These are phyloP conservation scores for Oncorhynchus clarkii DNA, from an alignment of 2,113 vertebrate species.

Conservation along the genomic window DNA sequence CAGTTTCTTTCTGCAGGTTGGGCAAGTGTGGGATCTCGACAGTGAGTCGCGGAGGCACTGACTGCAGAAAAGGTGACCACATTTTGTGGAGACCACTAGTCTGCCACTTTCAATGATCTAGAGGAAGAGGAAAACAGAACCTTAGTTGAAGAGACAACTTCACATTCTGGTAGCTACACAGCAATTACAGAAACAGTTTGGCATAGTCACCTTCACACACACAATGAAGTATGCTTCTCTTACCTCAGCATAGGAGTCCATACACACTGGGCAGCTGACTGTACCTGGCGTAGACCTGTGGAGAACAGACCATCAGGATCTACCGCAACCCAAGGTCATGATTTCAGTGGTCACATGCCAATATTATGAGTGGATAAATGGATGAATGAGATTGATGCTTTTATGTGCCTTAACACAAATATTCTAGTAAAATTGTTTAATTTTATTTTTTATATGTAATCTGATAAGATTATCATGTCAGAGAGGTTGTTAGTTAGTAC, in stretches of 20 bases:
- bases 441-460: neutral
- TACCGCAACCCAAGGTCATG: neutral
- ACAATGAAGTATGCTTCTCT: constrained; percentile 34
- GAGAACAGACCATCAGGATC: constrained; percentile 22
- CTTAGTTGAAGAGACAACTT: neutral
- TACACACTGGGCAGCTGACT: constrained; percentile 88
- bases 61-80: constrained; percentile 95
- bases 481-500: constrained; percentile 26
- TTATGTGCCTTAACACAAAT: too few species aligned
- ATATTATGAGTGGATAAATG: neutral
- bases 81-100: constrained; percentile 90
- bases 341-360: neutral
- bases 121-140: constrained; percentile 12
- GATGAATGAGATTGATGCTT: too few species aligned
- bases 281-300: constrained; percentile 77
- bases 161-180: neutral
- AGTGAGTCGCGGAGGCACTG: constrained; percentile 91
- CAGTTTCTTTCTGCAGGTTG: constrained; percentile 92
- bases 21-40: constrained; percentile 84
- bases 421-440: too few species aligned
- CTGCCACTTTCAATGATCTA: constrained; percentile 89
- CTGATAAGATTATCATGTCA: neutral
- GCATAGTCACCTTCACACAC: neutral
- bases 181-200: neutral
- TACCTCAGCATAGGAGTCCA: constrained; percentile 90